These are phyloP conservation scores for Albula goreensis DNA, from an alignment of 2,113 vertebrate genomes.

Conservation along the genomic window DNA sequence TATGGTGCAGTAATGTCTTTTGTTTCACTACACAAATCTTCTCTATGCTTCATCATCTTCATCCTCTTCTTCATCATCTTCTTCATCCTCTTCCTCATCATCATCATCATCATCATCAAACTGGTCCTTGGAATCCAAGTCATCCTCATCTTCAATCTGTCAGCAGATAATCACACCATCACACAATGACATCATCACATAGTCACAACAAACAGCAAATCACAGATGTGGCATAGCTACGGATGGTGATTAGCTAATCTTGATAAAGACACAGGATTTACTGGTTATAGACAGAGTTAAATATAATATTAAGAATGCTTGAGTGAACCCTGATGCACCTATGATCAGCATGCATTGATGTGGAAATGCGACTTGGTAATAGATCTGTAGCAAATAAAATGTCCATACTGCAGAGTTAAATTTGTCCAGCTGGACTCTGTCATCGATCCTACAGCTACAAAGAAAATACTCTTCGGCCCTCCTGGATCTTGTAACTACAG, in stretches of 20 bases:
- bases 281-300: too few species aligned
- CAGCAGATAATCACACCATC: conserved; percentile 27
- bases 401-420: not conserved
- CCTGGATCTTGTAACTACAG: not conserved
- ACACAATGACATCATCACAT: not conserved
- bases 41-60: conserved; percentile 21
- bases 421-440: not conserved
- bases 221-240: not conserved
- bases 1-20: conserved; percentile 20
- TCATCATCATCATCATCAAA: conserved; percentile 66
- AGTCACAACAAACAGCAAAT: not conserved
- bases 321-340: too few species aligned
- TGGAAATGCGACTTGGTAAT: too few species aligned
- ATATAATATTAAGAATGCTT: too few species aligned
- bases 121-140: conserved; percentile 69
- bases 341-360: too few species aligned
- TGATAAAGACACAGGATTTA: too few species aligned
- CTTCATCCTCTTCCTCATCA: conserved; percentile 1
- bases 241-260: not conserved
- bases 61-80: conserved; percentile 1
- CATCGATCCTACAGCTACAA: too few species aligned
- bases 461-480: too few species aligned
- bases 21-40: conserved; percentile 17
- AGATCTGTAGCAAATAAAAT: not conserved
- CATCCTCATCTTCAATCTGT: conserved; percentile 77